phyloP scores from a whole-genome alignment of 1,140 invertebrate species.

The Caerostris darwini region DNA sequence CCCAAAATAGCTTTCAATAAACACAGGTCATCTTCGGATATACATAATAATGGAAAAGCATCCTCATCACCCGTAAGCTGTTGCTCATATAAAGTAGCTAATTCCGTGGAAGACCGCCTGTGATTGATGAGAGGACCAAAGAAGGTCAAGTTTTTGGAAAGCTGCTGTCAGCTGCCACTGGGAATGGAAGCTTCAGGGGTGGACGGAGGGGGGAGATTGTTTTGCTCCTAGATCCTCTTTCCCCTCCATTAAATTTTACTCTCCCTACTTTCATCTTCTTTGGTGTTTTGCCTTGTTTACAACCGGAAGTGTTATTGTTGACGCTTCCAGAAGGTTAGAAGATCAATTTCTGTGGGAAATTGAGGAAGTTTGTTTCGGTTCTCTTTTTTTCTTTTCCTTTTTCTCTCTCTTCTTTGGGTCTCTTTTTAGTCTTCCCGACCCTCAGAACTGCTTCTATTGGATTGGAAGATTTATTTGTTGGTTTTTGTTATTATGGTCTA shows the following conservation, averaged over 20 bases:
- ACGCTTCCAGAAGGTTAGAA: slow-evolving; percentile 37
- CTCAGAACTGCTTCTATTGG: not conserved
- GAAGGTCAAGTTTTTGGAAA: slow-evolving; percentile 42
- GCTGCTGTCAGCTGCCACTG: slow-evolving; percentile 19
- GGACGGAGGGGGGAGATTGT: slow-evolving; percentile 6
- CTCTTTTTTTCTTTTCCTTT: not conserved
- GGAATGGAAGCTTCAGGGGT: not conserved
- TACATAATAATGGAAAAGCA: slow-evolving; percentile 22
- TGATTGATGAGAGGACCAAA: slow-evolving; percentile 20
- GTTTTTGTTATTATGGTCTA: not conserved
- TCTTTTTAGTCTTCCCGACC: not conserved
- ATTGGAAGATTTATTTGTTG: not conserved
- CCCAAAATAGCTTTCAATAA: not conserved
- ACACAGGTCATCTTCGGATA: slow-evolving; percentile 17
- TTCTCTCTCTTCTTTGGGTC: not conserved
- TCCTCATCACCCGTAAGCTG: not conserved
- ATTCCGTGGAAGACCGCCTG: not conserved
- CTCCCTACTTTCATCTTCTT: slow-evolving; percentile 70
- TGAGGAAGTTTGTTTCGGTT: not conserved
- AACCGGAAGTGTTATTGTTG: slow-evolving; percentile 77
- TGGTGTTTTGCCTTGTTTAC: slow-evolving; percentile 71
- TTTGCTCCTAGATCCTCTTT: slow-evolving; percentile 18
- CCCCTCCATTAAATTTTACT: slow-evolving; percentile 54
- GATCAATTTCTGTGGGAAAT: slow-evolving; percentile 61
- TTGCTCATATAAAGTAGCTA: not conserved